Evolutionary conservation across 2,888 invertebrate species (phyloP).

Genomic region (Eumerus sabulonum): DNA sequence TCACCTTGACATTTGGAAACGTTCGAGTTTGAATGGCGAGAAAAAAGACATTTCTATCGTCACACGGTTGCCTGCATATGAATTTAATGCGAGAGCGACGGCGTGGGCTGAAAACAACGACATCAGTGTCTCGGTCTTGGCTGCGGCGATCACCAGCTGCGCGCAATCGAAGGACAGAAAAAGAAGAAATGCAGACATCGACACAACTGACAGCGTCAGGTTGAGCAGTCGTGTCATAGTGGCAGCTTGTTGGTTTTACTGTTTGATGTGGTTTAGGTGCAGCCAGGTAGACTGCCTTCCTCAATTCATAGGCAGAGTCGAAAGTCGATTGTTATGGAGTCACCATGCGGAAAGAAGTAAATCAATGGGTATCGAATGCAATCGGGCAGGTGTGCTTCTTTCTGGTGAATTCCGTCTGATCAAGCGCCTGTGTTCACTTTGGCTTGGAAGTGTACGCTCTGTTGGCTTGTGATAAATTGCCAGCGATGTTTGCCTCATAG

Average conservation of each 20-base stretch:
- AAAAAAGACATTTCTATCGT: background rate
- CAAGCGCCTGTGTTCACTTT: too few species aligned
- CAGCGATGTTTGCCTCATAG: too few species aligned
- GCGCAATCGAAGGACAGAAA: background rate
- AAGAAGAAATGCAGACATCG: slow-evolving; percentile 10
- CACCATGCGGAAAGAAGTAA: slow-evolving; percentile 2
- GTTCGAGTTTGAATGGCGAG: background rate
- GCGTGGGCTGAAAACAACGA: background rate
- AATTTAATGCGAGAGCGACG: background rate
- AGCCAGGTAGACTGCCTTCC: slow-evolving; percentile 1
- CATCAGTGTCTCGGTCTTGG: background rate
- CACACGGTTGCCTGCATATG: background rate
- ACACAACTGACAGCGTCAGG: slow-evolving; percentile 7
- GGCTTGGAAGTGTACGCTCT: too few species aligned
- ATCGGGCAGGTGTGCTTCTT: too few species aligned
- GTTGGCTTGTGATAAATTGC: too few species aligned
- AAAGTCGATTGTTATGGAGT: slow-evolving; percentile 2
- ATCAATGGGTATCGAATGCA: background rate
- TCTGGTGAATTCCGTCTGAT: too few species aligned
- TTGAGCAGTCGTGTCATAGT: too few species aligned
- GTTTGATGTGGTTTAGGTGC: slow-evolving; percentile 27
- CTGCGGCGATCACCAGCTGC: slow-evolving; percentile 4
- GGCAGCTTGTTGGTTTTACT: background rate
- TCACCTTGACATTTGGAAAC: slow-evolving; percentile 35
- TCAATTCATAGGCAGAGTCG: background rate